Evolutionary conservation across 2,797 vertebrate species (phyloP).

Genomic region (Podarcis siculus): DNA sequence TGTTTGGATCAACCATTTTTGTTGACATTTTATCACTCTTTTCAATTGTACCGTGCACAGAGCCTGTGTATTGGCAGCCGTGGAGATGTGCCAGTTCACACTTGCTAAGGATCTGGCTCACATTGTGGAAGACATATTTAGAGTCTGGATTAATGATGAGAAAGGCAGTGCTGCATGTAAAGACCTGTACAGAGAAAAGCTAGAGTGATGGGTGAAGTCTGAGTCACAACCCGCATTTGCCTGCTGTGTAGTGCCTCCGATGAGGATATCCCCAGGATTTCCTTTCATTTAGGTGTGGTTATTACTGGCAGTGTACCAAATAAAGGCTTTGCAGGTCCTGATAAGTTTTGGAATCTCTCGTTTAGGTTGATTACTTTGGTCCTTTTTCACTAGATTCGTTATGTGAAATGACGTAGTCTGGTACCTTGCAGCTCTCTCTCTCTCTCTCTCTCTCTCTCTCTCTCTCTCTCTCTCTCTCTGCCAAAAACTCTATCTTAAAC

Average conservation of each 20-base stretch:
- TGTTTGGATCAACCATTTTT: background rate
- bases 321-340: conserved; percentile 61
- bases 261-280: conserved; percentile 72
- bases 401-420: conserved; percentile 60
- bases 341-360: conserved; percentile 66
- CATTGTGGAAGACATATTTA: background rate
- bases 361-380: conserved; percentile 54
- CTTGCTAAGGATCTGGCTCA: conserved; percentile 9
- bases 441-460: conserved; percentile 23
- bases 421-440: conserved; percentile 16
- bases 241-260: conserved; percentile 53
- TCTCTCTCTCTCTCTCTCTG: background rate
- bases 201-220: conserved; percentile 58
- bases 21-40: background rate
- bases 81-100: background rate
- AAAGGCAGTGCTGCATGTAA: conserved; percentile 69
- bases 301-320: conserved; percentile 67
- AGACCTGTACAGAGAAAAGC: conserved; percentile 66
- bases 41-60: background rate
- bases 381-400: conserved; percentile 65
- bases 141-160: conserved; percentile 56
- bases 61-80: background rate
- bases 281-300: conserved; percentile 54
- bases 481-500: conserved; percentile 5
- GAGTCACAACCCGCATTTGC: conserved; percentile 70